Evolutionary conservation across 2,113 vertebrate species (phyloP), one percentile per base, ranked within the genome.

Genomic region (Pyrgilauda ruficollis): DNA sequence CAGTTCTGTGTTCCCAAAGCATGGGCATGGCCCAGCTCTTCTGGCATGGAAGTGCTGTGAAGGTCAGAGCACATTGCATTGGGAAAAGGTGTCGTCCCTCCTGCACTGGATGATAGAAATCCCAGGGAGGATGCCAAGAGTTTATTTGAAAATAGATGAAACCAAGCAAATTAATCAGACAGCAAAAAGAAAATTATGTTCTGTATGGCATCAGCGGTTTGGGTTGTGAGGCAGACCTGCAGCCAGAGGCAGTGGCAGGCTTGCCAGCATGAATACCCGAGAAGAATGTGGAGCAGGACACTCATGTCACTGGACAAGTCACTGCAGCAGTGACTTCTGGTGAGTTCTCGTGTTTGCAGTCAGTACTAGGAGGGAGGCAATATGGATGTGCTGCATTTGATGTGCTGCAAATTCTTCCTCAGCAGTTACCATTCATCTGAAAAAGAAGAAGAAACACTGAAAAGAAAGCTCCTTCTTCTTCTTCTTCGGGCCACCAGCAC

Each of bases 71-170:
- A 21, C 1, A 6, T 12, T 68, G 64, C 44, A 27, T 15, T 68
- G 87, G 50, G 62, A 61, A 70, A 61, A 90, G 26, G 16, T 72
- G 68, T 77, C 67, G 23, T 90, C 9, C 47, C 22, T 87, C 14
- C 83, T 95, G 83, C 72, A 12, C 64, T 44, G 64, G 10, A 76
- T 94, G 88, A 92, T 68, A 92, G 72, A 92, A 96, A 81, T 94
- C 88, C 92, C 76, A 87, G 47, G 31, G 93, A 93, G 61, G 61
- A 74, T 74, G 91, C 72, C 64, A 78, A 89, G 41, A n/a, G 14
- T 93, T 87, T 89, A 83, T 78, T 83, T 96, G 94, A 95, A 94
- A 96, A 88, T 37, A 89, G 85, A 94, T 94, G 93, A 95, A 96
- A 95, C 87, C 53, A 75, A 96, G 79, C 11, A 92, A 91, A 95